Evolutionary conservation across 2,797 vertebrate genomes (phyloP), one percentile per base, ranked within the genome.

Genomic region (Uromys caudimaculatus): DNA sequence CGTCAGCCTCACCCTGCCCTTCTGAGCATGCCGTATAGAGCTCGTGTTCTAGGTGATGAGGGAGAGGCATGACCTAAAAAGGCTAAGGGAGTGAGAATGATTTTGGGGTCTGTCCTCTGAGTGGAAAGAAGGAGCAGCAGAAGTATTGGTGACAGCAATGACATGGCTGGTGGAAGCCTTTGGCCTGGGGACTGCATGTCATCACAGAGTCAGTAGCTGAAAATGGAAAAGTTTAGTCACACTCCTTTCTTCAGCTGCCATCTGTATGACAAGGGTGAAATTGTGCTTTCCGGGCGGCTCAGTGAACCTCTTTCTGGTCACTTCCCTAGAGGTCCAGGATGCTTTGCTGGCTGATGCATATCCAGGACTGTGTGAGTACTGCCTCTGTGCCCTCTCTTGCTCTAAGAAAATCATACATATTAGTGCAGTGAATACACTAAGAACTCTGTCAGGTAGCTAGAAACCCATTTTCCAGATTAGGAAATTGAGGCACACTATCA

Each of bases 161-260:
- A 14, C 86, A 24, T 14, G 47, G 27, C 32, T 94, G 93, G 77
- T 2, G 4, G 79, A 93, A 90, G 60, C 77, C 77, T 21, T 96
- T 9, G 2, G 56, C 77, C 92, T 86, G 73, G 93, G 88, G 41
- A 50, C 94, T 86, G 85, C 41, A 3, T 90, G 67, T 92, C 85
- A 90, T 93, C 86, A 76, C 35, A 84, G 87, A 95, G 47, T 54
- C 52, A 41, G 62, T 35, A 75, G 93, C 84, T 1, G 19, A 95
- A 93, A 96, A 95, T 93, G 95, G 93, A 88, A 94, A 94, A 81
- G 90, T 93, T 95, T 95, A 94, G 95, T 95, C 91, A 85, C 90
- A 94, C 54, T 69, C 29, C 29, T 94, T 96, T 88, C 78, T 69
- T 96, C 78, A 50, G 90, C 93, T 94, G 69, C 88, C 84, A 90